Evolutionary conservation across 1,140 invertebrate species (phyloP), one percentile per base, ranked within the genome.

Genomic region (Drosophila tropicalis): DNA sequence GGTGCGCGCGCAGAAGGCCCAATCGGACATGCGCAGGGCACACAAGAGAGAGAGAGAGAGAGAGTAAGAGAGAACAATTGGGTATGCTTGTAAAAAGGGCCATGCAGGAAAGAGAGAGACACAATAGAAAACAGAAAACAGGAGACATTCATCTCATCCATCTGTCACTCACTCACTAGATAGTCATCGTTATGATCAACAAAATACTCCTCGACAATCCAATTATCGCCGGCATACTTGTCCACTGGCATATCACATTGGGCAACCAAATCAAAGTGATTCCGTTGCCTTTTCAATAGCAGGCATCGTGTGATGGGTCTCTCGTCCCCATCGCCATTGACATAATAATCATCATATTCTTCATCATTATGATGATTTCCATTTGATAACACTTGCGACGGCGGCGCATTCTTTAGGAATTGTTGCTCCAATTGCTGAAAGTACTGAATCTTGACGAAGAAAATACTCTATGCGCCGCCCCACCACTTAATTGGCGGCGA

Each of bases 181-280:
- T 89, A 91, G 75, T 91, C 90, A 66, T 82, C 76, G 22, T 41
- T 74, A 64, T 90, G 90, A 80, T 91, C 90, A 44, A 78, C 66
- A 74, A 91, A 89, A 61, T 91, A 91, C 62, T 91, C 86, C 58
- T 91, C 90, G 19, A 85, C 34, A 51, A 91, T 89, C 90, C 90
- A 91, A 85, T 77, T 86, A 12, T 80, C 81, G 69, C 84, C 84
- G 55, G 70, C 68, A 36, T 89, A 89, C 55, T 72, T 81, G 15
- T 85, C 81, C 63, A 82, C 74, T 36, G 81, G 76, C 60, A 89
- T 60, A 69, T 91, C 90, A 62, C 86, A 86, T 2, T 80, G 70
- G 57, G 87, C 77, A 57, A 91, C 90, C 67, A 91, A 79, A 67
- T 91, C 90, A 15, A 91, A 91, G 60, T 89, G 78, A 70, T 91